A percentile compares a stretch with the other conserved stretches of the same genome.
phyloP scores from a whole-genome alignment of 2,113 vertebrate genomes.

The Archocentrus centrarchus region DNA sequence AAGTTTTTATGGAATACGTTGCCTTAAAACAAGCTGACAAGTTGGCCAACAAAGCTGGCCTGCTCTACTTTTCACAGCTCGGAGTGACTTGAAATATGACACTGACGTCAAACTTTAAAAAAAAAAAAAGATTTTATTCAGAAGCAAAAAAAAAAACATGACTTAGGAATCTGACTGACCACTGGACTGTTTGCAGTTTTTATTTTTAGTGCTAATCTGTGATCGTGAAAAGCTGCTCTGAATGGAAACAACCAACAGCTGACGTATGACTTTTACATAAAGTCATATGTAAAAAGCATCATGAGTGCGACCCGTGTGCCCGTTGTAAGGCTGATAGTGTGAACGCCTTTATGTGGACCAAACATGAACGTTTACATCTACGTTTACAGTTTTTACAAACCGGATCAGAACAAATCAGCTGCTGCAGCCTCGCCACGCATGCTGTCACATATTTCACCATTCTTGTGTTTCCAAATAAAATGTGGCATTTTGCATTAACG shows the following conservation, averaged over 20 bases:
- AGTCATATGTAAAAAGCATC: too few relatives aligned
- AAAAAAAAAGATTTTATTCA: neutral
- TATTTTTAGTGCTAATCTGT: constrained; percentile 21
- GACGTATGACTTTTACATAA: too few relatives aligned
- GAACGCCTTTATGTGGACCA: neutral
- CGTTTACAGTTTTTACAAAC: neutral
- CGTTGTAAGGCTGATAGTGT: neutral
- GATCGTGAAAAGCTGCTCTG: constrained; percentile 27
- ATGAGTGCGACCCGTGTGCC: too few relatives aligned
- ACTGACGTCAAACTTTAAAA: neutral
- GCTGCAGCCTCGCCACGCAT: constrained; percentile 16
- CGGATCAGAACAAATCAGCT: neutral
- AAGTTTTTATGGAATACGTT: neutral
- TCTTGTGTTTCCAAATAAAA: neutral
- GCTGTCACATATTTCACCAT: neutral
- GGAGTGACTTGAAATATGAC: neutral
- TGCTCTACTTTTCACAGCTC: neutral
- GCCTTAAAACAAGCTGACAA: constrained; percentile 38
- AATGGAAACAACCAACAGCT: neutral
- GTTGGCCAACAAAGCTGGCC: neutral
- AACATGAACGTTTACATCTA: neutral
- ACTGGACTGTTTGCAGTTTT: constrained; percentile 6
- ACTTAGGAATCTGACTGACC: neutral
- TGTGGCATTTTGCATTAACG: neutral
- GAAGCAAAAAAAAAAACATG: neutral